A percentile compares a stretch with the other conserved stretches of the same genome.
Evolutionary conservation across 2,113 vertebrate genomes (phyloP).

Genomic region (Pycnonotus jocosus): DNA sequence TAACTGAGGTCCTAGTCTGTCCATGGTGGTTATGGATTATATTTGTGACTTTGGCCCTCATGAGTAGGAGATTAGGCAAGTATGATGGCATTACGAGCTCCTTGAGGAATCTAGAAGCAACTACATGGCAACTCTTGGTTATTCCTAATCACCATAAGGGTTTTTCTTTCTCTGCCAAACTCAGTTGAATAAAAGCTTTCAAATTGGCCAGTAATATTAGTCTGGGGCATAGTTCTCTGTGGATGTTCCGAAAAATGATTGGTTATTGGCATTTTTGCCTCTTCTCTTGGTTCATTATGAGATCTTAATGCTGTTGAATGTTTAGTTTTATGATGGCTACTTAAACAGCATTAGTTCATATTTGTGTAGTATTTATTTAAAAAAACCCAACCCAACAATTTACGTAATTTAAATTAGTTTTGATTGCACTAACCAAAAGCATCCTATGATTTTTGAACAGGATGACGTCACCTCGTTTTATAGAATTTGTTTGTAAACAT

Average conservation of each 20-base stretch:
- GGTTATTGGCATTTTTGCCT: not conserved
- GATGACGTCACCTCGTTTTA: conserved; percentile 96
- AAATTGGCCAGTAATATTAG: not conserved
- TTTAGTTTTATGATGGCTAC: not conserved
- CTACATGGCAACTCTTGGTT: not conserved
- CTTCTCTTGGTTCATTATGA: not conserved
- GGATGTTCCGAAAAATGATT: not conserved
- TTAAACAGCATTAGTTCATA: not conserved
- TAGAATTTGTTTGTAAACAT: conserved; percentile 98
- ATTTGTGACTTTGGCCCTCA: not conserved
- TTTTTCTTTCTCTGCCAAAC: not conserved
- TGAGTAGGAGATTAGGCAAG: not conserved
- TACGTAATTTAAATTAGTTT: not conserved
- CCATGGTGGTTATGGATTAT: not conserved
- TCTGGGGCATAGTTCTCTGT: not conserved
- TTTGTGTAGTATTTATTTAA: not conserved
- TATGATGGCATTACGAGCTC: not conserved
- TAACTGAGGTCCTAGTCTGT: not conserved
- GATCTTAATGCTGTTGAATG: not conserved
- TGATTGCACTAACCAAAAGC: not conserved
- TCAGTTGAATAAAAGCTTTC: not conserved
- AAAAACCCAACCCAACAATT: rapidly evolving
- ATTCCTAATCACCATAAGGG: not conserved
- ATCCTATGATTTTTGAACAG: conserved; percentile 62
- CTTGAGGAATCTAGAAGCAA: not conserved